phyloP scores from a whole-genome alignment of 2,113 vertebrate genomes.

The Nycticorax nycticorax region DNA sequence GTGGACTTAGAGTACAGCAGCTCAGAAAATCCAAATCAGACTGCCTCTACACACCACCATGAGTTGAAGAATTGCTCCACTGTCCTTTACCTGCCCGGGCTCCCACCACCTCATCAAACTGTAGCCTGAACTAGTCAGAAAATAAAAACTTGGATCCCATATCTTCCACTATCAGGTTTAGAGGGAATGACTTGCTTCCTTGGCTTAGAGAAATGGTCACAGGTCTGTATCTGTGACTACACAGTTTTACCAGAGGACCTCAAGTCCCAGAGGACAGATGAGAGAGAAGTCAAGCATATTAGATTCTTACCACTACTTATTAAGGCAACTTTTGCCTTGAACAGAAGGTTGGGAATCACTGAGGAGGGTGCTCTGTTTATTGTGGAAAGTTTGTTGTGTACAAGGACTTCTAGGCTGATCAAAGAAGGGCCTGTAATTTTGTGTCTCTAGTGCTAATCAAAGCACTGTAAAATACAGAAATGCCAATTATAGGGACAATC shows the following conservation, averaged over 20 bases:
- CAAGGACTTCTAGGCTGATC: background rate
- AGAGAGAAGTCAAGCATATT: background rate
- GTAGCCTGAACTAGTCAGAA: background rate
- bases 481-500: background rate
- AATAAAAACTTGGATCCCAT: accelerated
- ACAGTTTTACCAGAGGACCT: background rate
- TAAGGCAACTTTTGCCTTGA: background rate
- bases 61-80: background rate
- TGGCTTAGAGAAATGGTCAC: background rate
- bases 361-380: background rate
- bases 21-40: slow-evolving; percentile 3
- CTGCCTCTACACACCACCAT: background rate
- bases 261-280: background rate
- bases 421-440: background rate
- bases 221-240: background rate
- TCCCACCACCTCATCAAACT: background rate
- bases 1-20: background rate
- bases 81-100: background rate
- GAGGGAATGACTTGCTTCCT: background rate
- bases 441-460: background rate
- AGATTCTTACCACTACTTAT: background rate
- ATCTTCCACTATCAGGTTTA: background rate
- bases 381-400: background rate
- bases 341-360: background rate
- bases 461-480: background rate